Evolutionary conservation across 2,797 vertebrate genomes (phyloP).

Genomic region (Sebastes iracundus): DNA sequence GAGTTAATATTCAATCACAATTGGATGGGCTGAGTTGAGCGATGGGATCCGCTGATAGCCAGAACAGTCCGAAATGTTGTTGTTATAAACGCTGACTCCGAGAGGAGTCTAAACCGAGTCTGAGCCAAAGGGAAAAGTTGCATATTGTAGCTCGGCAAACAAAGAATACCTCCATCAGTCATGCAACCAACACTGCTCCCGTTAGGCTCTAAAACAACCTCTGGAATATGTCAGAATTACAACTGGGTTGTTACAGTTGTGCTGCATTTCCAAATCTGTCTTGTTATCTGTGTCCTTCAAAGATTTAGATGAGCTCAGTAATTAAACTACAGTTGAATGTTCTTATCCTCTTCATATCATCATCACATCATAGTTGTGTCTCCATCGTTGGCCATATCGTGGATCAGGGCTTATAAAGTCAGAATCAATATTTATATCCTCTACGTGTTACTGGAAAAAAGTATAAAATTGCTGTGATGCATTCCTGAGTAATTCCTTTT

Average conservation of each 20-base stretch:
- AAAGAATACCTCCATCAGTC: conserved; percentile 7
- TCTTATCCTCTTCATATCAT: background rate
- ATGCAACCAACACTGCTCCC: background rate
- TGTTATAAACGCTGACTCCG: background rate
- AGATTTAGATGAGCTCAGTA: background rate
- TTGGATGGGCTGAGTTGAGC: background rate
- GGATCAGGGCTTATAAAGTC: background rate
- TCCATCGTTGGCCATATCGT: background rate
- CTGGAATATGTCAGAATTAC: background rate
- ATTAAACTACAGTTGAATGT: background rate
- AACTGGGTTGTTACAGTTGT: background rate
- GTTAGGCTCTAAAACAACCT: background rate
- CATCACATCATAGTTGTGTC: background rate
- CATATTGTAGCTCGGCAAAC: conserved; percentile 23
- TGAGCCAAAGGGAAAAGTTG: conserved; percentile 15
- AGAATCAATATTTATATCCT: background rate
- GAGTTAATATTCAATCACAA: background rate
- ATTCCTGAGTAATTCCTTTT: conserved; percentile 40
- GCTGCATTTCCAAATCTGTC: background rate
- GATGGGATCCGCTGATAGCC: background rate
- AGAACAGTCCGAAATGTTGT: background rate
- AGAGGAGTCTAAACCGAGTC: background rate
- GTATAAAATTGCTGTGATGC: conserved; percentile 16
- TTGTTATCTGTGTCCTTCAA: background rate
- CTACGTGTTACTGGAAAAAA: background rate